Evolutionary conservation across 2,113 vertebrate species (phyloP), one percentile per base, ranked within the genome.

Genomic region (Salvelinus sp.): DNA sequence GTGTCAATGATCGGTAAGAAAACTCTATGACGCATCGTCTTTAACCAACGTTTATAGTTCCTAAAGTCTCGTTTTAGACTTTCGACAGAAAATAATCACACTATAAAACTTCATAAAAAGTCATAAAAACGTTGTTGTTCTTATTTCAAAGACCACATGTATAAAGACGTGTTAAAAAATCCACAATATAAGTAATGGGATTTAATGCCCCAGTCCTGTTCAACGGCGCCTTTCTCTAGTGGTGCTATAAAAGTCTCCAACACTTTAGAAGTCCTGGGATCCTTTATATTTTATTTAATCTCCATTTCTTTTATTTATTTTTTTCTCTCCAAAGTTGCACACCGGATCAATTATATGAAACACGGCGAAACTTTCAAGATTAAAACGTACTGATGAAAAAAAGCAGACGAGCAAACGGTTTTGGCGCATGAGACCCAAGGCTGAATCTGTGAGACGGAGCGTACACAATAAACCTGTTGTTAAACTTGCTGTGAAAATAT

Each of bases 401-500:
- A 82, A 86, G 79, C 87, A 87, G 74, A 76, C 79, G 84, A 85
- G 80, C 86, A 88, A 88, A 88, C 77, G 89, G 88, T 92, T 91
- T 88, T 93, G 91, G 91, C 93, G 93, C 93, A 92, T 91, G 92
- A 86, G 87, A 90, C 80, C 86, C 77, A 22, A 75, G 90, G 82
- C 70, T 87, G 90, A 90, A 82, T 81, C 81, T 77, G 88, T 77
- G 91, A 85, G 93, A 88, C 88, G 88, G 94, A 93, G 96, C 94
- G 95, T 95, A 93, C 90, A 94, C 93, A 94, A 94, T 94, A 93
- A 94, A 94, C 88, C 92, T 92, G 93, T 93, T 93, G 93, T 95
- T 93, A 95, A 97, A 95, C 96, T 97, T 96, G 94, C 96, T 96
- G 96, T 95, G 96, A 96, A 99, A 97, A 98, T 97, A 96, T 99